Base-by-base conservation (phyloP, 2,113 vertebrate species). In the Puntigrus tetrazona region DNA sequence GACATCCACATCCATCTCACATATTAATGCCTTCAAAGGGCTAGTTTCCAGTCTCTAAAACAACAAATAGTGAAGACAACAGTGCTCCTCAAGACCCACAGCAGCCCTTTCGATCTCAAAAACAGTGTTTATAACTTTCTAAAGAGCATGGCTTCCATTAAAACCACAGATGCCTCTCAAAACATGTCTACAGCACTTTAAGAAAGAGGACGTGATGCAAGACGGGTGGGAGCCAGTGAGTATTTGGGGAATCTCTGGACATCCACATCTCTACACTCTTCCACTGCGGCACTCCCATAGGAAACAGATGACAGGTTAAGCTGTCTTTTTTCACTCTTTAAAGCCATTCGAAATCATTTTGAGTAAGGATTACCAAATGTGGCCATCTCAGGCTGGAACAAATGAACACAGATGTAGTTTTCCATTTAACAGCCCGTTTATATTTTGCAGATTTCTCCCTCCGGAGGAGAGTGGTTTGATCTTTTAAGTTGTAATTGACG, bases 381-480 rank as follows among this genome's bases (percentile, higher is more conserved):
- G 92, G 93, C 88, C 18, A 61, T 84, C 89, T 91, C 85, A 92
- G 90, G 91, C 88, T 82, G 89, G 92, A 91, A 92, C 92, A 93
- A 94, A 93, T 91, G 90, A 91, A 93, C 90, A 88, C 94, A 94
- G 93, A 94, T 93, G 93, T 92, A 94, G 89, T 93, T 93, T 94
- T 94, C 91, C 93, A 92, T 93, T 94, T 94, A 92, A 94, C 93
- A 91, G 94, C 88, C 92, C 93, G 94, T 94, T 95, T 95, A 95
- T 93, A 92, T 93, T 90, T 94, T 73, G 90, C 89, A 89, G 93
- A 94, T 94, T 93, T 91, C 87, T 93, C 89, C 79, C 88, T 91
- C 89, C 88, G 91, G 92, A 92, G 88, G 89, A 93, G 88, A 78
- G 77, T 86, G 88, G 87, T 86, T 87, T 91, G 90, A 89, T 89